Evolutionary conservation across 2,797 vertebrate species (phyloP).

Genomic region (Sternotherus odoratus): DNA sequence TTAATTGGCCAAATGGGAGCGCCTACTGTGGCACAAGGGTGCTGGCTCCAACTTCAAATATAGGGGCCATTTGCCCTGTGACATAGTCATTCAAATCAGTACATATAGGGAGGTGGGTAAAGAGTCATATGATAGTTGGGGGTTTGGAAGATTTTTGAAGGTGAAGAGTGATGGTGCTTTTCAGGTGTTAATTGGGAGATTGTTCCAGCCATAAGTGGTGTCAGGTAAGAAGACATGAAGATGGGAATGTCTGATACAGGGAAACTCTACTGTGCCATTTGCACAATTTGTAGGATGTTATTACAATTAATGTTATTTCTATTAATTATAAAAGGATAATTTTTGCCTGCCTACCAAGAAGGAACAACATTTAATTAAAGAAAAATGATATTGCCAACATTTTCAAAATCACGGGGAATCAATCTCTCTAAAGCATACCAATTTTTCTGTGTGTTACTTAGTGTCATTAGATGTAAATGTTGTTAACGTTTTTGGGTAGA

Average conservation of each 20-base stretch:
- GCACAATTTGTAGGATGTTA: not conserved
- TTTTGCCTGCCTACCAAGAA: constrained; percentile 12
- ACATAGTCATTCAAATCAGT: not conserved
- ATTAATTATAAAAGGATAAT: not conserved
- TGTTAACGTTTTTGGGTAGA: constrained; percentile 24
- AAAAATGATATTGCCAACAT: not conserved
- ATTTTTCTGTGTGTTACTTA: constrained; percentile 42
- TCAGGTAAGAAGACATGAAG: not conserved
- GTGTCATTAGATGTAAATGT: constrained; percentile 18
- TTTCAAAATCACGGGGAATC: not conserved
- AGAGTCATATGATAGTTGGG: not conserved
- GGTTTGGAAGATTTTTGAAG: not conserved
- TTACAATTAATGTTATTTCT: not conserved
- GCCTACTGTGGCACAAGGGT: not conserved
- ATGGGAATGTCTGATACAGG: not conserved
- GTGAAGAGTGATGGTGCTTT: not conserved
- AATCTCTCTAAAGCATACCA: not conserved
- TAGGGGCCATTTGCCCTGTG: not conserved
- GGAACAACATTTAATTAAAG: not conserved
- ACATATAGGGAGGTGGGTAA: not conserved
- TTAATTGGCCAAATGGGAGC: not conserved
- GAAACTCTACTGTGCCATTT: constrained; percentile 4
- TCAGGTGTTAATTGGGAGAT: not conserved
- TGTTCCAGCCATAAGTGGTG: not conserved
- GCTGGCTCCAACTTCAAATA: not conserved